Evolutionary conservation across 2,113 vertebrate species (phyloP), one percentile per base, ranked within the genome.

Genomic region (Cebus imitator): DNA sequence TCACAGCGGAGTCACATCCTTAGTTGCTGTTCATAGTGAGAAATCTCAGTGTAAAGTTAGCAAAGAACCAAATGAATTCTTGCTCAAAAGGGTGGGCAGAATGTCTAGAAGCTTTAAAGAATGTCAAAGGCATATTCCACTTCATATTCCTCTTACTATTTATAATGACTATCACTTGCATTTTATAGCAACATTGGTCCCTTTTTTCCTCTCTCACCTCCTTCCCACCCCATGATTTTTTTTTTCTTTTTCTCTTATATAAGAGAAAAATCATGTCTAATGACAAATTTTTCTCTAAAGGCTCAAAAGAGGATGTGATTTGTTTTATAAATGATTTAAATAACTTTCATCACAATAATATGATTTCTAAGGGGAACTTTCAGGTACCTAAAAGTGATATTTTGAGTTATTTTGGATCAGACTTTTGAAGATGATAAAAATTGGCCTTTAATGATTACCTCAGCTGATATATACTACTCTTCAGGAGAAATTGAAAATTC

Each of bases 1-100:
- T 93, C 79, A 95, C 43, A 93, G 79, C 27, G 86, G 85, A 94
- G 55, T 81, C 81, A 82, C 72, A 82, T 79, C 83, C 17, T 76
- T 83, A 80, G 91, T 86, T 94, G n/a, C 45, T 95, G 66, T 87
- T 87, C 61, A 57, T 43, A 57, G 61, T 95, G 87, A 95, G 80
- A 97, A 94, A 90, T 75, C 48, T 25, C 96, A 94, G 37, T 91
- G 5, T 93, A 76, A 94, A 85, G 94, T 83, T 86, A 96, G n/a
- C 78, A 82, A 94, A 88, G 73, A 94, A 85, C 12, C 86, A 96
- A 93, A 45, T 72, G 50, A 70, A 94, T 91, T 96, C 76, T 79
- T 95, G 37, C n/a, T 90, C 72, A 78, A n/a, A 96, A 92, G n/a
- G 32, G 25, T 94, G 78, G 90, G 12, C 45, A 86, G 37, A 78